Conservation (phyloP, 2,797 vertebrate genomes). For the Phrynocephalus guinanensis region DNA sequence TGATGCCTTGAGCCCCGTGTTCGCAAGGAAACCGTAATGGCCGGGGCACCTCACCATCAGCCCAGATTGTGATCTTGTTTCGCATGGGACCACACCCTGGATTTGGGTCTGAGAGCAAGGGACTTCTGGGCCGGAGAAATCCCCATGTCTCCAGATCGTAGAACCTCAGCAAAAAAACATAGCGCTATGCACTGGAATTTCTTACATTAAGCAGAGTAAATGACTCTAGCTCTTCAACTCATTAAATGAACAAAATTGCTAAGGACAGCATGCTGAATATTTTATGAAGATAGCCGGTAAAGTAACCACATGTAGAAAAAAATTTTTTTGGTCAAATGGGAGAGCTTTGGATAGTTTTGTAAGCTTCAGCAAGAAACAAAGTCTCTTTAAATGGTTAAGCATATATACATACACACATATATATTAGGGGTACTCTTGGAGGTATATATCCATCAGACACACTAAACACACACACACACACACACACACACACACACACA, state of each 20-base stretch:
- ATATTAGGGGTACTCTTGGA: too few relatives aligned
- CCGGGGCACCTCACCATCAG: too few relatives aligned
- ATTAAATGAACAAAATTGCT: constrained; percentile 56
- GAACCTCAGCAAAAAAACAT: constrained; percentile 23
- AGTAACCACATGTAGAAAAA: constrained; percentile 33
- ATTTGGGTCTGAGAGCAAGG: neutral
- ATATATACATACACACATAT: too few relatives aligned
- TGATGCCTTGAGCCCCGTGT: too few relatives aligned
- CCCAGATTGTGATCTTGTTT: too few relatives aligned
- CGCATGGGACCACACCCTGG: too few relatives aligned
- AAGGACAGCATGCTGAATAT: constrained; percentile 34
- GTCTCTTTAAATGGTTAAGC: too few relatives aligned
- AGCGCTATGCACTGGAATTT: neutral
- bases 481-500: too few relatives aligned
- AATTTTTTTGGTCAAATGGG: constrained; percentile 38
- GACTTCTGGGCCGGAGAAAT: neutral
- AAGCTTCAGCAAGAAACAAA: constrained; percentile 59
- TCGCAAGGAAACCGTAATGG: too few relatives aligned
- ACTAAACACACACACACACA: too few relatives aligned
- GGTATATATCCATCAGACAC: too few relatives aligned
- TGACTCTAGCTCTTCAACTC: neutral
- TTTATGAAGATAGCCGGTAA: constrained; percentile 37
- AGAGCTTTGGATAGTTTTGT: constrained; percentile 51
- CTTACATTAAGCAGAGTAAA: constrained; percentile 46
- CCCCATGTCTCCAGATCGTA: constrained; percentile 13